Evolutionary conservation across 2,797 vertebrate species (phyloP).

Genomic region (Sebastes umbrosus): DNA sequence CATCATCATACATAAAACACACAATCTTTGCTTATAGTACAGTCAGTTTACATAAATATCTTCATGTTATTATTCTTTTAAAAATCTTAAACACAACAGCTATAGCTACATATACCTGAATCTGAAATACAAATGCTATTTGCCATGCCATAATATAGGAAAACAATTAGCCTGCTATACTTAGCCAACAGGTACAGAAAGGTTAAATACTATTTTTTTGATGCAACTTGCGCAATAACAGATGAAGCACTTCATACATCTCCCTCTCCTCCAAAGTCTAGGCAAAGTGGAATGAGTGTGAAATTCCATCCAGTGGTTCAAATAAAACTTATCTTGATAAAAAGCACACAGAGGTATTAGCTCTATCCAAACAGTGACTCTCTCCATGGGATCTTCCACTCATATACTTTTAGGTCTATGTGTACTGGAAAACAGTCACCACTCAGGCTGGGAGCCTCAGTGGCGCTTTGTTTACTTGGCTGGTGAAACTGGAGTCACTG

Average conservation of each 20-base stretch:
- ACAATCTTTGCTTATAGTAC: constrained; percentile 99
- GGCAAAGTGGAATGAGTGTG: constrained; percentile 92
- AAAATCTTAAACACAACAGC: constrained; percentile 99
- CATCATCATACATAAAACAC: constrained; percentile 96
- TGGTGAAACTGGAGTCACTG: constrained; percentile 91
- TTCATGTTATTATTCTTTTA: constrained; percentile 91
- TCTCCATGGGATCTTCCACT: constrained; percentile 68
- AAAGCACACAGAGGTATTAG: constrained; percentile 97
- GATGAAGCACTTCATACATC: constrained; percentile 93
- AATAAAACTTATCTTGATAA: constrained; percentile 91
- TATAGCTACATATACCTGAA: constrained; percentile 98
- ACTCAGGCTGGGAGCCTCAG: constrained; percentile 75
- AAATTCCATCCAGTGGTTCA: constrained; percentile 99
- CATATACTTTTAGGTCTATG: constrained; percentile 73
- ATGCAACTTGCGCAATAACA: constrained; percentile 95
- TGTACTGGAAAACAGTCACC: constrained; percentile 75
- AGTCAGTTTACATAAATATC: constrained; percentile 99
- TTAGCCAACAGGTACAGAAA: constrained; percentile 99
- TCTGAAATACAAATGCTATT: constrained; percentile 98
- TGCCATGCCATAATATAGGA: constrained; percentile 99
- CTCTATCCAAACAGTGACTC: constrained; percentile 87
- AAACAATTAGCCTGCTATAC: constrained; percentile 97
- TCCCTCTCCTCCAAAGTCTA: constrained; percentile 89
- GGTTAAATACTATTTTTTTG: constrained; percentile 95
- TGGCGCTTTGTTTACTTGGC: constrained; percentile 79